These are phyloP conservation scores for Kryptolebias marmoratus DNA, from an alignment of 2,113 vertebrate genomes.

Conservation along the genomic window DNA sequence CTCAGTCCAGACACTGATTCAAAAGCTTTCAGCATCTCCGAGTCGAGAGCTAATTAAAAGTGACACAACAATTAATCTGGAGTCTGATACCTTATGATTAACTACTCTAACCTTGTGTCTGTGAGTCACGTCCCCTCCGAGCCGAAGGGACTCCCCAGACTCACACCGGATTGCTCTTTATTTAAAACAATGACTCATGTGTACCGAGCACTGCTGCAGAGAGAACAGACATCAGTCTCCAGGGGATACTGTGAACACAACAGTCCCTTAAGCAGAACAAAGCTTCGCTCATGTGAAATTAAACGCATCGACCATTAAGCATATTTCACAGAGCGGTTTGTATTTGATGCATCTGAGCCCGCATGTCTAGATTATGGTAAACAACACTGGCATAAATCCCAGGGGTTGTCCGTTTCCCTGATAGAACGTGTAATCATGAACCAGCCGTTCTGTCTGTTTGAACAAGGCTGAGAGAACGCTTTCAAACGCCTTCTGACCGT, in stretches of 20 bases:
- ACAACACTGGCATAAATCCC: not conserved
- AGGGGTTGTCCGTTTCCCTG: not conserved
- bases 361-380: not conserved
- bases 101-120: constrained; percentile 54
- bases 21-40: constrained; percentile 12
- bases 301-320: not conserved
- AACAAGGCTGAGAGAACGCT: constrained; percentile 11
- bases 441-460: not conserved
- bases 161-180: constrained; percentile 48
- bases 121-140: constrained; percentile 66
- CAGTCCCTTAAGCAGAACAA: not conserved
- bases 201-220: constrained; percentile 29
- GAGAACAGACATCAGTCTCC: constrained; percentile 25
- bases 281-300: constrained; percentile 7
- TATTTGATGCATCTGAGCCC: not conserved
- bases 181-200: constrained; percentile 69
- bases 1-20: not conserved
- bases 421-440: constrained; percentile 29
- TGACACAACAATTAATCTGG: constrained; percentile 33
- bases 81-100: constrained; percentile 66
- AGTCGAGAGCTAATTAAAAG: constrained; percentile 31
- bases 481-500: constrained; percentile 16
- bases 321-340: not conserved
- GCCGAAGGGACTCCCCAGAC: constrained; percentile 55
- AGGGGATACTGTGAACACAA: constrained; percentile 7